A percentile compares a stretch with the other conserved stretches of the same genome.
phyloP scores from a whole-genome alignment of 2,797 vertebrate genomes.

The Antennarius maculatus region DNA sequence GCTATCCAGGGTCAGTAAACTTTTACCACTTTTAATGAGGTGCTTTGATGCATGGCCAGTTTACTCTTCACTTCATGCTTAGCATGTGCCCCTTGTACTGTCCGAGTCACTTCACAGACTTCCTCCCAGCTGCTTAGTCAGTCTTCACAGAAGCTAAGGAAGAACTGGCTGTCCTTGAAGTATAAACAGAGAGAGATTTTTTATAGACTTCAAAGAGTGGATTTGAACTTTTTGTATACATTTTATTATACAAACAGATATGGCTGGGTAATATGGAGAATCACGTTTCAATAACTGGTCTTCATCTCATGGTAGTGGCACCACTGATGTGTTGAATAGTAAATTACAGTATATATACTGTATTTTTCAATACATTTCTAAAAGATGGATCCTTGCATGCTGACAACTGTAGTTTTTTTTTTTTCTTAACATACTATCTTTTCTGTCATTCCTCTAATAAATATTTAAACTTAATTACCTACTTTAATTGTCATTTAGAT shows the following conservation, averaged over 20 bases:
- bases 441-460: no score
- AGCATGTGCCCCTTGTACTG: conserved; percentile 65
- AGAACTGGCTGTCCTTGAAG: conserved; percentile 74
- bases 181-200: conserved; percentile 70
- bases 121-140: conserved; percentile 68
- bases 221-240: conserved; percentile 71
- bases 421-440: background rate
- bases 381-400: no score
- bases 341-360: no score
- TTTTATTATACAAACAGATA: conserved; percentile 57
- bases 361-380: no score
- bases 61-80: conserved; percentile 60
- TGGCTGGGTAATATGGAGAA: conserved; percentile 28
- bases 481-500: no score
- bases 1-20: conserved; percentile 13
- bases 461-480: no score
- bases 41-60: conserved; percentile 31
- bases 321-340: background rate
- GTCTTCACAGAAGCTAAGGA: conserved; percentile 64
- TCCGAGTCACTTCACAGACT: conserved; percentile 71
- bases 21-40: conserved; percentile 13
- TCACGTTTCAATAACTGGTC: conserved; percentile 14
- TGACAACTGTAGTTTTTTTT: background rate
- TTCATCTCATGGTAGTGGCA: background rate
- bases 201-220: conserved; percentile 72